Conservation (phyloP, 2,888 invertebrate species). For the Meteorus colon region DNA sequence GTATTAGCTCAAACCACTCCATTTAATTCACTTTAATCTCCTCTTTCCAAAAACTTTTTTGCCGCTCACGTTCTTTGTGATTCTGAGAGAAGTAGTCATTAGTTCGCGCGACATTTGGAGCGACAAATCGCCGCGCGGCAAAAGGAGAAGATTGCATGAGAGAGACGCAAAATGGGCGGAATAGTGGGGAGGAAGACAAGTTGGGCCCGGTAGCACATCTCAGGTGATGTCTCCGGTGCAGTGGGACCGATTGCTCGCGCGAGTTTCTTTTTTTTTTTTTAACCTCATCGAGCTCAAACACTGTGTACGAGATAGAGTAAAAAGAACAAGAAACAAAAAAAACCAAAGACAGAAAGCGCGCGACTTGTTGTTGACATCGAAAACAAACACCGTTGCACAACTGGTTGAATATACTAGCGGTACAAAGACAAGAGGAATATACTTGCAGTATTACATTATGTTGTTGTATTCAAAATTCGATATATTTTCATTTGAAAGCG, state of each 20-base stretch:
- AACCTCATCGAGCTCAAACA: background rate
- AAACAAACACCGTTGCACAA: slow-evolving; percentile 7
- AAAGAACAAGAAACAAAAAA: background rate
- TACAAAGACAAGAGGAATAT: background rate
- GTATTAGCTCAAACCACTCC: background rate
- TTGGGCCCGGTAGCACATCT: slow-evolving; percentile 4
- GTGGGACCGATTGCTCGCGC: slow-evolving; percentile 11
- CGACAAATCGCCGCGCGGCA: slow-evolving; percentile 34
- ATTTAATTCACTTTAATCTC: slow-evolving; percentile 11
- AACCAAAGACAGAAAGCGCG: background rate
- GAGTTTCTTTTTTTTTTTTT: background rate
- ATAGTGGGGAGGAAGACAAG: slow-evolving; percentile 11
- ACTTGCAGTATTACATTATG: too few species aligned
- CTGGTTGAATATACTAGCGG: background rate
- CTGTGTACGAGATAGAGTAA: background rate
- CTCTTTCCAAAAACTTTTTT: slow-evolving; percentile 21
- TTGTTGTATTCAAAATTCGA: too few species aligned
- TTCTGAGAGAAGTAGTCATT: slow-evolving; percentile 32
- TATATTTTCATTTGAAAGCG: background rate
- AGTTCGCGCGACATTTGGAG: slow-evolving; percentile 36
- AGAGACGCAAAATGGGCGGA: slow-evolving; percentile 12
- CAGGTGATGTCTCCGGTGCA: slow-evolving; percentile 1
- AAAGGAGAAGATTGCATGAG: background rate
- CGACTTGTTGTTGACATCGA: background rate
- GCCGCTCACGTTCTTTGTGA: slow-evolving; percentile 6